Conservation (phyloP, 1,140 invertebrate genomes). For the Triops cancriformis region DNA sequence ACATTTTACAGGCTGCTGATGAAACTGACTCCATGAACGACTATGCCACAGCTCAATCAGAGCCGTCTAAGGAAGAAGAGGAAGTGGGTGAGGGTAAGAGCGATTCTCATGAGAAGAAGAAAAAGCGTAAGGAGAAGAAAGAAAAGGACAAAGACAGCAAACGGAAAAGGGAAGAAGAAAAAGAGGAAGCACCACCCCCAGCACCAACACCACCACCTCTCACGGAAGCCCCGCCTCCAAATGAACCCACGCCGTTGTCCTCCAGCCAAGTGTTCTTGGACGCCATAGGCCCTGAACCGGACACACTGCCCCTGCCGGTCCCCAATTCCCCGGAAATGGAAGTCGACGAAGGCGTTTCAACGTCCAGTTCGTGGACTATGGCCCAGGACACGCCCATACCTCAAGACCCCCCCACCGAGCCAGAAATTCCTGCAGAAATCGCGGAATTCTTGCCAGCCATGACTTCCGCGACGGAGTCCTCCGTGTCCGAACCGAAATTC, state of each 20-base stretch:
- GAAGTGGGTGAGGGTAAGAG: slow-evolving; percentile 13
- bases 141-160: slow-evolving; percentile 26
- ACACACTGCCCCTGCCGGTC: background rate
- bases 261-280: background rate
- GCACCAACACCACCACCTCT: background rate
- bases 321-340: slow-evolving; percentile 18
- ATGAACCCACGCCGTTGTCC: background rate
- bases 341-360: slow-evolving; percentile 19
- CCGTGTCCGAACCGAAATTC: background rate
- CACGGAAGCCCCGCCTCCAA: no score
- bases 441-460: background rate
- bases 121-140: slow-evolving; percentile 29
- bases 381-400: background rate
- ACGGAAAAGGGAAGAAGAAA: slow-evolving; percentile 26
- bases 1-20: background rate
- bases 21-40: slow-evolving; percentile 24
- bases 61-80: background rate
- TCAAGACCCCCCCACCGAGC: background rate
- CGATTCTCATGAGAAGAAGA: slow-evolving; percentile 23
- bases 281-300: background rate
- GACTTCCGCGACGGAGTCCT: background rate
- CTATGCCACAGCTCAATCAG: slow-evolving; percentile 19
- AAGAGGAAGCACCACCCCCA: background rate
- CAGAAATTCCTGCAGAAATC: background rate
- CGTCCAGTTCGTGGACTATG: slow-evolving; percentile 1